Evolutionary conservation across 2,797 vertebrate species (phyloP).

Genomic region (Channallabes apus): DNA sequence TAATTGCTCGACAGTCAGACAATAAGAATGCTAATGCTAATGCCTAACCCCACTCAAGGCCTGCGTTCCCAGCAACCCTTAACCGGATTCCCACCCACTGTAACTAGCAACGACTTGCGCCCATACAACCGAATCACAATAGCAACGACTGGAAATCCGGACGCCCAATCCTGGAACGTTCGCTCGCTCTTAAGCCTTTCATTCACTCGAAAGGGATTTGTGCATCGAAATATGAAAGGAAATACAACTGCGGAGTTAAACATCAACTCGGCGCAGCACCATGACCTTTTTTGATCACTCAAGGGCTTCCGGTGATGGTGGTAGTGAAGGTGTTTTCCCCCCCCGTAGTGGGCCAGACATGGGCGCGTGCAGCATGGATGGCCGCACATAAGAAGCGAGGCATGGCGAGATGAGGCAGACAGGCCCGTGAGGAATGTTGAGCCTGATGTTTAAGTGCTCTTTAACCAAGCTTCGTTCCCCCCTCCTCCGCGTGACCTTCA

Average conservation of each 20-base stretch:
- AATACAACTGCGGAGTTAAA: not conserved
- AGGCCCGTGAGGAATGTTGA: slow-evolving; percentile 51
- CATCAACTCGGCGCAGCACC: not conserved
- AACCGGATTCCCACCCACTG: slow-evolving; percentile 12
- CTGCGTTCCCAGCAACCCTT: slow-evolving; percentile 10
- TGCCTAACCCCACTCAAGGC: slow-evolving; percentile 38
- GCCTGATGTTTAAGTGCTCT: slow-evolving; percentile 46
- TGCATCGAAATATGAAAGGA: not conserved
- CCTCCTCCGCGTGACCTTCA: slow-evolving; percentile 34
- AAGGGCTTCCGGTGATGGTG: slow-evolving; percentile 21
- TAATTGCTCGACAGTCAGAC: slow-evolving; percentile 61
- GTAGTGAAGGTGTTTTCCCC: not conserved
- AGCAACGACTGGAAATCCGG: slow-evolving; percentile 1
- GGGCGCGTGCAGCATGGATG: slow-evolving; percentile 20
- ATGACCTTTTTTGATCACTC: slow-evolving; percentile 21
- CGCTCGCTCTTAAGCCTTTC: not conserved
- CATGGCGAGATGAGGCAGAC: not conserved
- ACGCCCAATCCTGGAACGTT: not conserved
- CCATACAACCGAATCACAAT: slow-evolving; percentile 6
- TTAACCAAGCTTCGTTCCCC: slow-evolving; percentile 30
- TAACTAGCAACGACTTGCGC: not conserved
- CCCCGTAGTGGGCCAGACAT: not conserved
- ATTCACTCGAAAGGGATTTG: not conserved
- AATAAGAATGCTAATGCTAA: slow-evolving; percentile 56
- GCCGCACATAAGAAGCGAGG: not conserved